Evolutionary conservation across 2,888 invertebrate species (phyloP).

Genomic region (Rhingia campestris): DNA sequence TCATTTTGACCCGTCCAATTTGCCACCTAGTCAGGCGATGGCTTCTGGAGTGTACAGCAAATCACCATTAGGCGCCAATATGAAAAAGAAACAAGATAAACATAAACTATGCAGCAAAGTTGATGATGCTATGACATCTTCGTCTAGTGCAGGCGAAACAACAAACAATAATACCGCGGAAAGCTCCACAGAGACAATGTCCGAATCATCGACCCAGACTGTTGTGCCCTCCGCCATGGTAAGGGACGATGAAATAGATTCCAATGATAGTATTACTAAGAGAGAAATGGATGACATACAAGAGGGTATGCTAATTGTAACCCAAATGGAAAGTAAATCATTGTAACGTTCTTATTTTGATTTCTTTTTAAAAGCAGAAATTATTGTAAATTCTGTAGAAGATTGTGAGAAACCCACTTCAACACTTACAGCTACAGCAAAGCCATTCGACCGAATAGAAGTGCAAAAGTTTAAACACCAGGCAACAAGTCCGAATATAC

Average conservation of each 20-base stretch:
- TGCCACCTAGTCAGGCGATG: conserved; percentile 81
- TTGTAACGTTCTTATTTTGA: neutral
- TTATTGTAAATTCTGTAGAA: conserved; percentile 66
- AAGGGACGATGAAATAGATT: conserved; percentile 65
- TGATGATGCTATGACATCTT: conserved; percentile 49
- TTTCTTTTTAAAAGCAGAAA: conserved; percentile 56
- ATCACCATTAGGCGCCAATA: conserved; percentile 71
- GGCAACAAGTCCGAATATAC: conserved; percentile 83
- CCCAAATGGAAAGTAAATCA: too few relatives aligned
- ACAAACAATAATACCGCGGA: conserved; percentile 54
- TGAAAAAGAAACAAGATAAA: conserved; percentile 72
- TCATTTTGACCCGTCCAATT: conserved; percentile 83
- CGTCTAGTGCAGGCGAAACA: conserved; percentile 41
- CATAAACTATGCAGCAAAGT: conserved; percentile 69
- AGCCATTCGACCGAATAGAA: conserved; percentile 81
- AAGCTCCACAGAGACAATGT: conserved; percentile 76
- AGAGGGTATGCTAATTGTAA: conserved; percentile 63
- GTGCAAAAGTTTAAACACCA: conserved; percentile 82
- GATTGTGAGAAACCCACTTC: conserved; percentile 61
- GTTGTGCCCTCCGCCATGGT: conserved; percentile 68
- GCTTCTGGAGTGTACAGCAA: conserved; percentile 75
- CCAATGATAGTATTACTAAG: conserved; percentile 69
- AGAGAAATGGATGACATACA: conserved; percentile 75
- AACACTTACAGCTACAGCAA: conserved; percentile 33
- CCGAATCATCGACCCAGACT: conserved; percentile 78